A percentile compares a stretch with the other conserved stretches of the same genome.
These are phyloP conservation scores for Epirrhoe alternata DNA, from an alignment of 2,888 invertebrate species.

Conservation along the genomic window DNA sequence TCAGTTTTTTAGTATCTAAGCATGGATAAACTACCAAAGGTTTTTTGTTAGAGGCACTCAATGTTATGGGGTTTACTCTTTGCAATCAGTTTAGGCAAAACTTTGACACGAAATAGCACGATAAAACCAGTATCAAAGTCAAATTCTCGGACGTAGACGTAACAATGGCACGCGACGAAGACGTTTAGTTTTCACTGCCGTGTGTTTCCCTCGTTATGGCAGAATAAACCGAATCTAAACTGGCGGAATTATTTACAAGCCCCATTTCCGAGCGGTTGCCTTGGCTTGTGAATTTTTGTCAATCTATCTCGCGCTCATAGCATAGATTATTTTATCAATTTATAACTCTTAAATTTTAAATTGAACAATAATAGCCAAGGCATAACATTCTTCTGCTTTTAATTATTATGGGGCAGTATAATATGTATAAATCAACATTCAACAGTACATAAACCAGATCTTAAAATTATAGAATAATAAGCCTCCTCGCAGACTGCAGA, in stretches of 20 bases:
- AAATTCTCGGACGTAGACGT: neutral
- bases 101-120: neutral
- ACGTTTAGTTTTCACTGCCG: slow-evolving; percentile 1
- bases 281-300: slow-evolving; percentile 38
- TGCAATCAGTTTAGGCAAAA: neutral
- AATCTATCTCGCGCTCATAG: slow-evolving; percentile 14
- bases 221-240: slow-evolving; percentile 56
- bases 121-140: neutral
- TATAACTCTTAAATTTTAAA: too few species aligned
- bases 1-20: too few species aligned
- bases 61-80: neutral
- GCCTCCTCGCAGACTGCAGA: too few species aligned
- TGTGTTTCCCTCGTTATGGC: slow-evolving; percentile 33
- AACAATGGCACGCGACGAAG: neutral
- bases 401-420: too few species aligned
- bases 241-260: slow-evolving; percentile 63
- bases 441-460: too few species aligned
- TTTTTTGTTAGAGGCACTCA: too few species aligned
- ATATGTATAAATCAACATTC: too few species aligned
- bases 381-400: too few species aligned
- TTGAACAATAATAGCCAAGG: too few species aligned
- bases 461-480: too few species aligned
- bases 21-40: too few species aligned
- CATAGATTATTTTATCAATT: too few species aligned
- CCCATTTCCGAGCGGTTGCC: slow-evolving; percentile 50